phyloP scores from a whole-genome alignment of 2,113 vertebrate species.

The Hucho hucho region DNA sequence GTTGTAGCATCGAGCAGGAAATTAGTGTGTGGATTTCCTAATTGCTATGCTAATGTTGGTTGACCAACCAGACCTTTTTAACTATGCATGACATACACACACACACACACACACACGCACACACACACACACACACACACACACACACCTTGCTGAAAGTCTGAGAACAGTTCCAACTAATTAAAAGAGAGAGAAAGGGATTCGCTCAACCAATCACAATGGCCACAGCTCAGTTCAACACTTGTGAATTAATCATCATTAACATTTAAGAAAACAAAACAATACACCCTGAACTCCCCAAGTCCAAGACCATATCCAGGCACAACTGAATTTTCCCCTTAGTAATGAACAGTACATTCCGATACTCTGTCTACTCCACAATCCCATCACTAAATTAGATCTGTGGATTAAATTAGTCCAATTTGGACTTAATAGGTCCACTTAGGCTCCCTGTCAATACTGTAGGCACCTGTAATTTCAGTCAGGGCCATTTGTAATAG shows the following conservation, averaged over 20 bases:
- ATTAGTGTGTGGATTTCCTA: conserved; percentile 38
- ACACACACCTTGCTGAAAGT: too few relatives aligned
- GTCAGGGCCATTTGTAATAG: conserved; percentile 48
- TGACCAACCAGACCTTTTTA: conserved; percentile 23
- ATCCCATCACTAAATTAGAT: conserved; percentile 23
- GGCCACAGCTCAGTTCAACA: too few relatives aligned
- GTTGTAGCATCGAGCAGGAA: conserved; percentile 37
- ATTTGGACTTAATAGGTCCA: conserved; percentile 61
- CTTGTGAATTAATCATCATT: too few relatives aligned
- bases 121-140: too few relatives aligned
- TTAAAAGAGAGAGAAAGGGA: too few relatives aligned
- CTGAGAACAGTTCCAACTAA: too few relatives aligned
- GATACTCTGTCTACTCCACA: conserved; percentile 4
- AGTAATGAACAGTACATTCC: conserved; percentile 6
- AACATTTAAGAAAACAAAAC: neutral
- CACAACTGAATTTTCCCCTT: neutral
- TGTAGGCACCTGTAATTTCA: conserved; percentile 57
- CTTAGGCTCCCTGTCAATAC: conserved; percentile 50
- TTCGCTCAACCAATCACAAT: too few relatives aligned
- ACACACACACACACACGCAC: too few relatives aligned
- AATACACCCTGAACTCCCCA: neutral
- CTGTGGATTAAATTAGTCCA: conserved; percentile 27
- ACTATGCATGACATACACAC: too few relatives aligned
- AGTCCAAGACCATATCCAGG: neutral
- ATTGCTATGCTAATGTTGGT: conserved; percentile 56